Evolutionary conservation across 2,797 vertebrate genomes (phyloP).

Genomic region (Diceros bicornis): DNA sequence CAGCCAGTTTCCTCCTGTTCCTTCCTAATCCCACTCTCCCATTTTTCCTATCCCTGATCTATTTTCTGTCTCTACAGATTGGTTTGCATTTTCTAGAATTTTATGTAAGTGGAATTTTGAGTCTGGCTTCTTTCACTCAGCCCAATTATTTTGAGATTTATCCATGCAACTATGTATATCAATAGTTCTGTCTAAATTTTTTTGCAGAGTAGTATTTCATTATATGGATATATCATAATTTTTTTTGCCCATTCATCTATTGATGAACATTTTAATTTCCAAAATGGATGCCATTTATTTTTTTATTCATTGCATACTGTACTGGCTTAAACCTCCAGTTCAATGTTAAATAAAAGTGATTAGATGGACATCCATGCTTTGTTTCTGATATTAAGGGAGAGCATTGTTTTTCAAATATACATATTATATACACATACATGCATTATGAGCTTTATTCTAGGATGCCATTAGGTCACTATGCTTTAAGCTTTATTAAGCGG

Average conservation of each 20-base stretch:
- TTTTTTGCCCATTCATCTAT: background rate
- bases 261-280: constrained; percentile 38
- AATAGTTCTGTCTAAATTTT: background rate
- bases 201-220: background rate
- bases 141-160: background rate
- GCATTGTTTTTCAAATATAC: background rate
- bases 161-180: background rate
- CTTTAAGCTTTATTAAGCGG: background rate
- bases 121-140: background rate
- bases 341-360: constrained; percentile 1
- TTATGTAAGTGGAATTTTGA: background rate
- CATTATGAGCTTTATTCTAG: background rate
- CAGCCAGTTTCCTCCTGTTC: background rate
- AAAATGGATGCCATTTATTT: background rate
- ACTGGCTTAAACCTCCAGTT: background rate
- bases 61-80: background rate
- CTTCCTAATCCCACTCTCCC: background rate
- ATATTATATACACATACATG: no score
- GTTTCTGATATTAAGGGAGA: background rate
- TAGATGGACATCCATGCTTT: background rate
- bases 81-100: background rate
- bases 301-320: background rate
- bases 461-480: background rate
- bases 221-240: background rate
- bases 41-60: background rate